These are phyloP conservation scores for Gastrophysa polygoni DNA, from an alignment of 2,888 invertebrate genomes.

Conservation along the genomic window DNA sequence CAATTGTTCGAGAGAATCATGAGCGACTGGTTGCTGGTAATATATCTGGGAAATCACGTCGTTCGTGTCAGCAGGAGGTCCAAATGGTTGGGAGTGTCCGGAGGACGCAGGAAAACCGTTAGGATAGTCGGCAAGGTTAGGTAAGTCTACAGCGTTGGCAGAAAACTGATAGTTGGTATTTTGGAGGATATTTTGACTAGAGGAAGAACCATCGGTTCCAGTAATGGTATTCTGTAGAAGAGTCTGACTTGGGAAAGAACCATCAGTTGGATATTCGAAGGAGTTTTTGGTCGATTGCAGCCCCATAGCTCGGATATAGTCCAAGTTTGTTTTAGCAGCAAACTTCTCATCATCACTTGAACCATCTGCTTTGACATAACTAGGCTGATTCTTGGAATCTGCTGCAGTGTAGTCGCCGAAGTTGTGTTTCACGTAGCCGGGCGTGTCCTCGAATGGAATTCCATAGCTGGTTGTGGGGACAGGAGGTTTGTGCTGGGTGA, in stretches of 20 bases:
- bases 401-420: slow-evolving; percentile 16
- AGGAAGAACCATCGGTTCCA: too few relatives aligned
- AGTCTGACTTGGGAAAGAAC: not conserved
- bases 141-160: not conserved
- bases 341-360: not conserved
- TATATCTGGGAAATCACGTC: not conserved
- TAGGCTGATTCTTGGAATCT: slow-evolving; percentile 11
- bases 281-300: not conserved
- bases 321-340: not conserved
- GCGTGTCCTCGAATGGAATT: slow-evolving; percentile 35
- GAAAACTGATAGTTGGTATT: not conserved
- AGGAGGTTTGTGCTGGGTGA: slow-evolving; percentile 23
- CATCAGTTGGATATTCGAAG: not conserved
- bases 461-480: slow-evolving; percentile 31
- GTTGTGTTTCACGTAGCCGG: slow-evolving; percentile 21
- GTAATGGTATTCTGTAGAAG: not conserved
- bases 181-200: not conserved
- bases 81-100: not conserved
- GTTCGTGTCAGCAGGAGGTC: not conserved
- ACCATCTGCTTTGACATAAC: not conserved
- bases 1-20: not conserved
- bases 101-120: slow-evolving; percentile 1
- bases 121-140: slow-evolving; percentile 13
- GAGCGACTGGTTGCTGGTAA: not conserved
- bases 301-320: not conserved